Conservation (phyloP, 2,888 invertebrate species). For the Napeogenes sylphis region DNA sequence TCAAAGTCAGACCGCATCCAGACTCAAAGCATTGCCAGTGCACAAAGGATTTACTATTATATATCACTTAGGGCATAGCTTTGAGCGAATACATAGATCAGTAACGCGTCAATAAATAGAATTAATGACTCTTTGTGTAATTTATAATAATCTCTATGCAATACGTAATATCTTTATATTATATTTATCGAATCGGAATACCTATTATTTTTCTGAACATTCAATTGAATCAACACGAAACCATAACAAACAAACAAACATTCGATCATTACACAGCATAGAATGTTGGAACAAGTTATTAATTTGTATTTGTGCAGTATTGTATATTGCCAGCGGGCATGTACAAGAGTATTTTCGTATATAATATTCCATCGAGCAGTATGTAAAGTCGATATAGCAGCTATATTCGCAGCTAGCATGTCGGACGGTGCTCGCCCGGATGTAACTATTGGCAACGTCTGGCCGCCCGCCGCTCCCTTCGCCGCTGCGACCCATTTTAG, state of each 20-base stretch:
- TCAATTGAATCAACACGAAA: no score
- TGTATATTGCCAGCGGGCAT: conserved; percentile 27
- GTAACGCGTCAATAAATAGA: no score
- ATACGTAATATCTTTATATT: no score
- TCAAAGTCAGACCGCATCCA: conserved; percentile 17
- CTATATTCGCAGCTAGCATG: conserved; percentile 32
- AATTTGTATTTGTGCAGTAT: conserved; percentile 28
- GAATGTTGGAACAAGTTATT: conserved; percentile 26
- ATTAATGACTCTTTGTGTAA: no score
- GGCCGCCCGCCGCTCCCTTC: conserved; percentile 22
- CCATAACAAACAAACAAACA: background rate
- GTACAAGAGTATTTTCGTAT: conserved; percentile 19
- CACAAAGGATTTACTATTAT: conserved; percentile 11
- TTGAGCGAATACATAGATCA: no score
- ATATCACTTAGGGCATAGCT: background rate
- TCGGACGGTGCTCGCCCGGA: conserved; percentile 42
- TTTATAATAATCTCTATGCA: no score
- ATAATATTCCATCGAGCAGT: conserved; percentile 29
- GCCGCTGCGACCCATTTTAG: conserved; percentile 32
- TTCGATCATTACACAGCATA: conserved; percentile 8
- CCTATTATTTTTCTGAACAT: no score
- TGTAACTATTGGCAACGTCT: conserved; percentile 50
- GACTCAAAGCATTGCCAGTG: conserved; percentile 20
- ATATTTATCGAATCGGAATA: no score
- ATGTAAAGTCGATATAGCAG: conserved; percentile 26